phyloP scores from a whole-genome alignment of 2,888 invertebrate genomes.

The Melanostoma mellinum region DNA sequence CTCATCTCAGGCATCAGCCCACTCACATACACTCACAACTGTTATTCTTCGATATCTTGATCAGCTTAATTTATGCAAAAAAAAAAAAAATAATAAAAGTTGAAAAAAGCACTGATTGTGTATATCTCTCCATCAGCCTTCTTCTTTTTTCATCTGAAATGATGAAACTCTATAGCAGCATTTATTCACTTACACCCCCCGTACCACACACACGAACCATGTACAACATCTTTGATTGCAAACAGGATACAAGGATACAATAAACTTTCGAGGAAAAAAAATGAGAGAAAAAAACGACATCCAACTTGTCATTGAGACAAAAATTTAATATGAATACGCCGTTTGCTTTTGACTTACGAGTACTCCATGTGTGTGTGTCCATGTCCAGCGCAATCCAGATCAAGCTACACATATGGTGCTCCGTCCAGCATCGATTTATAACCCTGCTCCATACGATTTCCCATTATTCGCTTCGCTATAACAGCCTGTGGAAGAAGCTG shows the following conservation, averaged over 20 bases:
- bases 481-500: neutral
- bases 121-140: neutral
- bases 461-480: neutral
- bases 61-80: constrained; percentile 60
- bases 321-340: constrained; percentile 9
- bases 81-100: neutral
- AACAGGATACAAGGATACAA: neutral
- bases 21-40: neutral
- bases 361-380: constrained; percentile 34
- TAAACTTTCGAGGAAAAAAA: neutral
- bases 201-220: neutral
- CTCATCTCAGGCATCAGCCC: neutral
- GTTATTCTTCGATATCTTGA: constrained; percentile 27
- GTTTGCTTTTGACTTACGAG: constrained; percentile 31
- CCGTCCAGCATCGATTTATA: constrained; percentile 47
- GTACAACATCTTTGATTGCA: constrained; percentile 27
- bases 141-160: neutral
- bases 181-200: neutral
- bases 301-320: constrained; percentile 43
- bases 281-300: constrained; percentile 15
- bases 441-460: constrained; percentile 49
- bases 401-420: neutral
- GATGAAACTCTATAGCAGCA: neutral
- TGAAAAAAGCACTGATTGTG: constrained; percentile 32
- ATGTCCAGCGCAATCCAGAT: constrained; percentile 34